These are phyloP conservation scores for Onychomys arenicola DNA, from an alignment of 2,797 vertebrate species.

Conservation along the genomic window DNA sequence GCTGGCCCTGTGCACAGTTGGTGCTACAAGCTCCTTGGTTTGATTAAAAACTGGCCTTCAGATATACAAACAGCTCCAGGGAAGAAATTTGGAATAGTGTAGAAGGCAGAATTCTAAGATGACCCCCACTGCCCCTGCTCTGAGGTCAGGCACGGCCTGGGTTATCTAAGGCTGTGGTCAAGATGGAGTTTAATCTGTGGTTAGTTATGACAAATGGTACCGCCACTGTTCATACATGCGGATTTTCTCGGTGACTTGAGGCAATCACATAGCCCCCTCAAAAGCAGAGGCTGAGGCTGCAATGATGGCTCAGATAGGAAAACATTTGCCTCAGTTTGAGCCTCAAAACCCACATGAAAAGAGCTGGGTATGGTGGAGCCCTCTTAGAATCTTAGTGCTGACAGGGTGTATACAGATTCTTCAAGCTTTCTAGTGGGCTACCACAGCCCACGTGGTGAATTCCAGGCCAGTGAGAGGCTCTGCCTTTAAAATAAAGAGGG, in stretches of 20 bases:
- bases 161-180: too few relatives aligned
- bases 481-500: not conserved
- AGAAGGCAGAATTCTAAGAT: not conserved
- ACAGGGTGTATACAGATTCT: not conserved
- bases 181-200: not conserved
- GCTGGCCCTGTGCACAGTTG: not conserved
- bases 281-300: not conserved
- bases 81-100: not conserved
- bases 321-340: not conserved
- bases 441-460: not conserved
- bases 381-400: not conserved
- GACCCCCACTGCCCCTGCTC: not conserved
- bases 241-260: not conserved
- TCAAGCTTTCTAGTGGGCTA: not conserved
- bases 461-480: not conserved
- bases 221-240: not conserved
- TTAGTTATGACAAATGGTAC: not conserved
- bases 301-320: not conserved
- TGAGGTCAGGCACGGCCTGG: too few relatives aligned
- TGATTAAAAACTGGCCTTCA: not conserved
- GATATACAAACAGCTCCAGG: not conserved
- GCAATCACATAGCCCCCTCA: not conserved
- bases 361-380: not conserved
- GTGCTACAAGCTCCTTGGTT: not conserved
- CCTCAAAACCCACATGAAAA: not conserved